Evolutionary conservation across 2,888 invertebrate species (phyloP), one percentile per base, ranked within the genome.

Genomic region (Hydrotaea cyrtoneurina): DNA sequence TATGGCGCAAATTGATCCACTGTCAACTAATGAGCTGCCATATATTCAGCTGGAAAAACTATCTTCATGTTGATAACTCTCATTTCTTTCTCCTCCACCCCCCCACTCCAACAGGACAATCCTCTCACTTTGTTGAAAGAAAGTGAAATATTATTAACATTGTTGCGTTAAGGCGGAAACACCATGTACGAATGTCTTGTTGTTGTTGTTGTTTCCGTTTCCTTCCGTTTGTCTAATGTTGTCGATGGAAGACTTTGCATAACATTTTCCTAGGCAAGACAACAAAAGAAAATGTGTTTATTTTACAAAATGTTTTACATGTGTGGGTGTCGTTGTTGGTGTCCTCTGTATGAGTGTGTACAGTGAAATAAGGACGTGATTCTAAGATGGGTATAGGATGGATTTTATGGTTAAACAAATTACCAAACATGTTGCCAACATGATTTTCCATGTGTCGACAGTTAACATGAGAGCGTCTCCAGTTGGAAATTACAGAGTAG

Each of bases 131-230:
- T 7, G 31, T 2, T 7, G 31, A 4, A 31, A 2, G 31, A 31
- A 31, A 19, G 53, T 43, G 15, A 50, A 50, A 50, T 55, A 19
- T 55, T 53, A 53, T 55, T 55, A n/a, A 50, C n/a, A n/a, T n/a
- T 50, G n/a, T 50, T 50, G n/a, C 50, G 50, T n/a, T 50, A 19
- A 55, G 55, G 55, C 55, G 55, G 55, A 55, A 23, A 55, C 55
- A 11, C 8, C 55, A 55, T 21, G 55, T 19, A 21, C 23, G 55
- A 19, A 55, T 55, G 55, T 55, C 17, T 19, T 55, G 21, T 23
- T 15, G 50, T 39, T 8, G 50, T 50, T 50, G 50, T n/a, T 50
- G 50, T 4, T 50, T 50, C n/a, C 1, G 55, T 23, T 55, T 55
- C 55, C 55, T 19, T 55, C 23, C 55, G 55, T 1, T 55, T 55